Percentiles rank a stretch among this genome's conserved stretches.
These are phyloP conservation scores for Aquatica leii DNA, from an alignment of 2,888 invertebrate genomes.

Conservation along the genomic window DNA sequence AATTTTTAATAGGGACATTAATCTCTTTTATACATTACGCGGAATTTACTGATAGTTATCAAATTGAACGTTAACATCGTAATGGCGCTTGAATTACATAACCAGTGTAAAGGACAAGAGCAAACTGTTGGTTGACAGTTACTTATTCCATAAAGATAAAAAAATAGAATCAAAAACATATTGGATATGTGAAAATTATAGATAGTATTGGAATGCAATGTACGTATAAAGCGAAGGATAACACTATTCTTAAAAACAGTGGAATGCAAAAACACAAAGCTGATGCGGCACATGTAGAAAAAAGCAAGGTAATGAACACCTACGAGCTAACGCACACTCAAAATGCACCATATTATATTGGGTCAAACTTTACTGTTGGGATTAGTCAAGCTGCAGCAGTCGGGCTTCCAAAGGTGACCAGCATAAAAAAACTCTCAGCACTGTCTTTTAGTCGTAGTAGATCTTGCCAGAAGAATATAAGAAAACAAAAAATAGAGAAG, in stretches of 20 bases:
- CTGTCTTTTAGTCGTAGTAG: too few relatives aligned
- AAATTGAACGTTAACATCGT: background rate
- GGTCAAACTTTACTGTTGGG: conserved; percentile 5
- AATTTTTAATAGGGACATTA: background rate
- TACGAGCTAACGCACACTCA: conserved; percentile 10
- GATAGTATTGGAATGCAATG: conserved; percentile 1
- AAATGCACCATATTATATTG: conserved; percentile 7
- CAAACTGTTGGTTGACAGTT: background rate
- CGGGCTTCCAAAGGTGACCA: conserved; percentile 1
- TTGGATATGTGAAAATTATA: conserved; percentile 14
- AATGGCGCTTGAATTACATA: conserved; percentile 1
- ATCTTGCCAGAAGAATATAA: too few relatives aligned
- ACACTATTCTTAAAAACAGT: conserved; percentile 10
- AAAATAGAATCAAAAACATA: too few relatives aligned
- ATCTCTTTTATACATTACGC: background rate
- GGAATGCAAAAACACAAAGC: conserved; percentile 7
- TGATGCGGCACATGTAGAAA: conserved; percentile 14
- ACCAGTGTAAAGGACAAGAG: conserved; percentile 1
- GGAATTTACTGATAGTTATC: background rate
- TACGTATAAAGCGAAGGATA: conserved; percentile 3
- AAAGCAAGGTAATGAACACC: conserved; percentile 7
- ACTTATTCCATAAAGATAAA: too few relatives aligned
- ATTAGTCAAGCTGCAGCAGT: conserved; percentile 9
- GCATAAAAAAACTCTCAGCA: conserved; percentile 14
- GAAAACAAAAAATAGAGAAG: too few relatives aligned